Evolutionary conservation across 2,113 vertebrate genomes (phyloP).

Genomic region (Bubo bubo): DNA sequence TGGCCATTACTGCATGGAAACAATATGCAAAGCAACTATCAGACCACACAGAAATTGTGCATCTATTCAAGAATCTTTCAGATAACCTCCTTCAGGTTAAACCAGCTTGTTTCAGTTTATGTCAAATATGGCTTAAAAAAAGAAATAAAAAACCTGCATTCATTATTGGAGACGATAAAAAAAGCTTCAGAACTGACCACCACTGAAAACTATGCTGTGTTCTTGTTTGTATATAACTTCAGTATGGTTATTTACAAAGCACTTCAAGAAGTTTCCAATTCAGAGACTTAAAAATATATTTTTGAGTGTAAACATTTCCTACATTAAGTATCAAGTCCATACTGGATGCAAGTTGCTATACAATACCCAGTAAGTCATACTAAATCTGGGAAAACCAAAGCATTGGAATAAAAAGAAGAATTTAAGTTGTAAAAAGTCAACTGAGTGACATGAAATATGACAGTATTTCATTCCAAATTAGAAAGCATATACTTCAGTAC

Average conservation of each 20-base stretch:
- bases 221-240: not conserved
- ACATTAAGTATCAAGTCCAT: not conserved
- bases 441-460: not conserved
- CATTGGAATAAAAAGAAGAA: not conserved
- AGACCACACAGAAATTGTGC: not conserved
- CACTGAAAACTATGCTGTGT: not conserved
- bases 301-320: not conserved
- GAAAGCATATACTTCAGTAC: not conserved
- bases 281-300: not conserved
- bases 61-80: not conserved
- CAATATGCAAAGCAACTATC: not conserved
- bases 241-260: not conserved
- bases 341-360: not conserved
- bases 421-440: not conserved
- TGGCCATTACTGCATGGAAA: rapidly evolving
- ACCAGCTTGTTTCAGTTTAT: not conserved
- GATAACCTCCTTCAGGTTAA: not conserved
- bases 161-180: not conserved
- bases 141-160: not conserved
- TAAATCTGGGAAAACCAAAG: not conserved
- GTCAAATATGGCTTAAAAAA: not conserved
- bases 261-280: not conserved
- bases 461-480: not conserved
- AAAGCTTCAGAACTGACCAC: not conserved
- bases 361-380: not conserved